Evolutionary conservation across 2,113 vertebrate species (phyloP), one percentile per base, ranked within the genome.

Genomic region (Furnarius figulus): DNA sequence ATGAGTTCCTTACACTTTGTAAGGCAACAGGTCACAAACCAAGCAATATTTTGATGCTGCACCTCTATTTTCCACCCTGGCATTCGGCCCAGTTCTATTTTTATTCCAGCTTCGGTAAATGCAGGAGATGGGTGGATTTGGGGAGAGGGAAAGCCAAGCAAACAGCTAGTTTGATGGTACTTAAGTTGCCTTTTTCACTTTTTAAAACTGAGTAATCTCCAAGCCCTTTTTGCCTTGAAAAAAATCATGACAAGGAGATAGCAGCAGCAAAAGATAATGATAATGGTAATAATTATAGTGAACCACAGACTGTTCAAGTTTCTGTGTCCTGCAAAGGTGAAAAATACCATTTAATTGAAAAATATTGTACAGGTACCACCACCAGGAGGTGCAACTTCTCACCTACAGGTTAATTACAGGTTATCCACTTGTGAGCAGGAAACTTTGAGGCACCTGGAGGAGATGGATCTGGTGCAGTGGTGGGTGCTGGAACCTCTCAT

Each of bases 381-480:
- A 73, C 31, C 37, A 73, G 76, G 50, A 89, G 49, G 50, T 1
- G 1, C 0, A 3, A n/a, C 35, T 74, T 24, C 53, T 87, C 12
- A 20, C 14, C 40, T 14, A 11, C 7, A 44, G 42, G 18, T 59
- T 40, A 35, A 83, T 72, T 22, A 37, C 33, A 59, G 44, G 28
- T 49, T 24, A 46, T 12, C 10, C 23, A 6, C 28, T 27, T 9
- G 40, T 46, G 56, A 91, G 50, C 77, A 49, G 80, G 37, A 35
- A 14, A 24, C 14, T 19, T 12, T 8, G 66, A 55, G 49, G 58
- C 42, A 30, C 27, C 40, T 3, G 33, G 8, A 75, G 62, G 39
- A 15, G 46, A 14, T 0, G 8, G 28, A 3, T 20, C 33, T 0
- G 0, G 46, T 0, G 6, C 35, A 2, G 6, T 15, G 44, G 3